Base-by-base conservation (phyloP, 1,140 invertebrate genomes). In the Leptestheria dahalacensis region DNA sequence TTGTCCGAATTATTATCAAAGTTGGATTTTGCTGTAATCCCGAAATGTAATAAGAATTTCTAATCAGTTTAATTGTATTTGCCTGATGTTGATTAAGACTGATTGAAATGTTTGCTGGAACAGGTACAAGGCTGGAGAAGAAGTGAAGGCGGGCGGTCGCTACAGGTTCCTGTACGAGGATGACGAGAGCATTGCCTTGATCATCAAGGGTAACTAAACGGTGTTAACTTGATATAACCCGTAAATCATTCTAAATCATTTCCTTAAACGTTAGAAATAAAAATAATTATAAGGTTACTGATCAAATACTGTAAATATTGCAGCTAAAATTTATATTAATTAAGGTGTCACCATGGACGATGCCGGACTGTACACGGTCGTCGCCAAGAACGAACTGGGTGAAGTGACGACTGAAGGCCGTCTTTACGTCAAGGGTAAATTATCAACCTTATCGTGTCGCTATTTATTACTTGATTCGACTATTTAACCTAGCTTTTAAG, bases 91-190 rank as follows among this genome's bases (percentile, higher is more conserved):
- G 56, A 57, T 24, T 55, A 47, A 41, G 64, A 60, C 20, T 21
- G 2, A 53, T 60, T 41, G 54, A 28, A 57, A 29, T 4, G 49
- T 57, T 2, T 23, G 48, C 20, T 57, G 52, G 6, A 55, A 1
- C 61, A 79, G 78, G 78, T 84, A 80, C 41, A 88, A 92, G 68
- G 84, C 91, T 63, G 88, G 86, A 0, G 78, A 88, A 68, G 80
- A 89, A 64, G 78, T 96, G 18, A 77, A 86, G 64, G 78, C 86
- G 11, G 83, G 86, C 60, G 83, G 84, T 2, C 82, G 85, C 64
- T 83, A 88, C 65, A 90, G 91, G 59, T 83, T 92, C 64, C 74
- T 97, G 2, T 91, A 90, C 74, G 92, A 94, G 64, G 91, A 97
- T 69, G 89, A 92, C 61, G 91, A 96, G 71, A 86, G 77, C 48